Conservation (phyloP, 2,113 vertebrate species). For the Tauraco erythrolophus region DNA sequence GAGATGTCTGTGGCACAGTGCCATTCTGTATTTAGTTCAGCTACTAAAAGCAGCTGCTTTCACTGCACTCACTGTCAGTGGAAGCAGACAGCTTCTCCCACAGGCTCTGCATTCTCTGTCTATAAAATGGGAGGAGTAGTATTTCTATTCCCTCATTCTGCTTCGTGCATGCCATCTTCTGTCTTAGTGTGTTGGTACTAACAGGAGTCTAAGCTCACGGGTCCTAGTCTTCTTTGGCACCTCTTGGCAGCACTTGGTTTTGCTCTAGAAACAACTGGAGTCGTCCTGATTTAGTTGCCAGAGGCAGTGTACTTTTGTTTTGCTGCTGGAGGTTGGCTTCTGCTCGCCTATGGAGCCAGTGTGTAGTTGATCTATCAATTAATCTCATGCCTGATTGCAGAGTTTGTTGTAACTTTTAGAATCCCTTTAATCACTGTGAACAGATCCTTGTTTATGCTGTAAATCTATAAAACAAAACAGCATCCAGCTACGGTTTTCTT, state of each 20-base stretch:
- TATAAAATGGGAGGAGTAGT: background rate
- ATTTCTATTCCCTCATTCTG: background rate
- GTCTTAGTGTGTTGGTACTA: rapidly evolving
- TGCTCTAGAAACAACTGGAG: background rate
- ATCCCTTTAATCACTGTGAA: background rate
- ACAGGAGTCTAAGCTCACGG: background rate
- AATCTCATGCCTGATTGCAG: background rate
- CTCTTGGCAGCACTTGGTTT: background rate
- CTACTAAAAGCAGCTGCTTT: background rate
- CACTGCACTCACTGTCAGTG: background rate
- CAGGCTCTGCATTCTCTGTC: background rate
- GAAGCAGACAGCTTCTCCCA: background rate
- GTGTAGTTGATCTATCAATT: background rate
- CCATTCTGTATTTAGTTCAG: background rate
- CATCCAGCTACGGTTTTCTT: background rate
- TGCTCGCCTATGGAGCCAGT: background rate
- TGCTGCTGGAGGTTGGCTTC: background rate
- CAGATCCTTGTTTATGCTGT: background rate
- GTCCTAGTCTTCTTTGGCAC: background rate
- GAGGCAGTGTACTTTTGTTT: background rate
- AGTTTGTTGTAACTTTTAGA: background rate
- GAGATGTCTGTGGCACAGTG: background rate
- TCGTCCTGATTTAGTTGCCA: background rate
- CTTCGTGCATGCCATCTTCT: background rate
- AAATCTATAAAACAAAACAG: background rate